These are phyloP conservation scores for Lophius piscatorius DNA, from an alignment of 2,113 vertebrate genomes.

Conservation along the genomic window DNA sequence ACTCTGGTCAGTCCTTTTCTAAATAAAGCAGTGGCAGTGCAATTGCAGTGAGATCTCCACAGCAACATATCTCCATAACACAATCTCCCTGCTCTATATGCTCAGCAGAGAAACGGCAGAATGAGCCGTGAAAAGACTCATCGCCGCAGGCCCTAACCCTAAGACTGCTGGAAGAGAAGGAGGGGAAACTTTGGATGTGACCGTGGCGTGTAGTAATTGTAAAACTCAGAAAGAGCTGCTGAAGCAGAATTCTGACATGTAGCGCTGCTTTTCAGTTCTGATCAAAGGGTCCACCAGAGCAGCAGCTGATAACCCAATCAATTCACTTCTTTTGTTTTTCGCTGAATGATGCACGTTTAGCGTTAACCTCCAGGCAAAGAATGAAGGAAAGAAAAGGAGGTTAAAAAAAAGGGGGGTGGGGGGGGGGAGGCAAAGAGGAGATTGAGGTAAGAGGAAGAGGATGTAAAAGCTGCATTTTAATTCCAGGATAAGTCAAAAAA, in stretches of 20 bases:
- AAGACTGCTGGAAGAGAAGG: slow-evolving; percentile 59
- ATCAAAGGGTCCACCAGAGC: slow-evolving; percentile 80
- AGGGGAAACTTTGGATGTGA: slow-evolving; percentile 75
- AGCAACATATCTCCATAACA: slow-evolving; percentile 47
- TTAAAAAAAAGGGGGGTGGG: slow-evolving; percentile 7
- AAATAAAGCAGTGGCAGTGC: background rate
- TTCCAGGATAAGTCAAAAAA: slow-evolving; percentile 66
- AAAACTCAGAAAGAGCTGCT: slow-evolving; percentile 83
- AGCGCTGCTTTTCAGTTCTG: slow-evolving; percentile 79
- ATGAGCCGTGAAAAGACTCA: slow-evolving; percentile 54
- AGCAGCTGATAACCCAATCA: slow-evolving; percentile 83
- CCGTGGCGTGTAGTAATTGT: slow-evolving; percentile 80
- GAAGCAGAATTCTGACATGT: slow-evolving; percentile 82
- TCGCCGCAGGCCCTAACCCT: slow-evolving; percentile 67
- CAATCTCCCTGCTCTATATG: slow-evolving; percentile 33
- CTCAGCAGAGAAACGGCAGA: slow-evolving; percentile 44
- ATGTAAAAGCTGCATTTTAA: slow-evolving; percentile 68
- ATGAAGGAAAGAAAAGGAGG: slow-evolving; percentile 61
- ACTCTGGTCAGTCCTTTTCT: slow-evolving; percentile 6
- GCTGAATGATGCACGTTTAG: slow-evolving; percentile 89
- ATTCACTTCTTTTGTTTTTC: slow-evolving; percentile 86
- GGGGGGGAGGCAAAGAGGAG: slow-evolving; percentile 42
- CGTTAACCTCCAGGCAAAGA: slow-evolving; percentile 84
- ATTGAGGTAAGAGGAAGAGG: slow-evolving; percentile 46
- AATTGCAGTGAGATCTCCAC: slow-evolving; percentile 11